Conservation (phyloP, 1,140 invertebrate species). For the Neodiprion lecontei region DNA sequence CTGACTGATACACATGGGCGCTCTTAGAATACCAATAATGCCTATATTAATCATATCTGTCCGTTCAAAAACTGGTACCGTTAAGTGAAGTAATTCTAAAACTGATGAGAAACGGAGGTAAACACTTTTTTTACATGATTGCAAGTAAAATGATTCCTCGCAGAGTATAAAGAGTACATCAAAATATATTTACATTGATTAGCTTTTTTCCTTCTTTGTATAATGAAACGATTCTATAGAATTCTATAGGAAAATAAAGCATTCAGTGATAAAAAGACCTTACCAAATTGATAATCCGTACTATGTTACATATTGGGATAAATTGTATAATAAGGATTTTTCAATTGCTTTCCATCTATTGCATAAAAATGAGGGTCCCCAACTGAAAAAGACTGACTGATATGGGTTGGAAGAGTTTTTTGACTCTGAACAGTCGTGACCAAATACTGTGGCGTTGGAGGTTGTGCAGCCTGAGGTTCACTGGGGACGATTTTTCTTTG, state of each 20-base stretch:
- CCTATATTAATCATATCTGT: not conserved
- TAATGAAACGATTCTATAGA: not conserved
- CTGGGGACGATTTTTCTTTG: constrained; percentile 44
- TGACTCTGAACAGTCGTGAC: constrained; percentile 45
- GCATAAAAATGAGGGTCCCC: constrained; percentile 46
- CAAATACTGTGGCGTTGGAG: constrained; percentile 43
- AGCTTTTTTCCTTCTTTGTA: not conserved
- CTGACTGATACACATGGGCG: not conserved
- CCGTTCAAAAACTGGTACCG: not conserved
- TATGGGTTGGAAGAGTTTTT: constrained; percentile 36
- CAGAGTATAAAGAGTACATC: too few relatives aligned
- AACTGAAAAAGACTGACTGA: constrained; percentile 41
- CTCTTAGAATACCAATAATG: not conserved
- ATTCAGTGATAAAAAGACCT: not conserved
- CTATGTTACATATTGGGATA: constrained; percentile 47
- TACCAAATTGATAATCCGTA: constrained; percentile 1
- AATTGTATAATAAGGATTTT: constrained; percentile 46
- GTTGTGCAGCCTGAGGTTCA: constrained; percentile 29
- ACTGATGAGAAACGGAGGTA: too few relatives aligned
- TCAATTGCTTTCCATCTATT: constrained; percentile 45
- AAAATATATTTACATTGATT: too few relatives aligned
- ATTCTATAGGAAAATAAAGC: not conserved
- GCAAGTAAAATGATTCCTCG: too few relatives aligned
- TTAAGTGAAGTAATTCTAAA: not conserved
- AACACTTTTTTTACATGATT: too few relatives aligned